phyloP scores from a whole-genome alignment of 2,888 invertebrate species.

The Torymus aiolomorphi region DNA sequence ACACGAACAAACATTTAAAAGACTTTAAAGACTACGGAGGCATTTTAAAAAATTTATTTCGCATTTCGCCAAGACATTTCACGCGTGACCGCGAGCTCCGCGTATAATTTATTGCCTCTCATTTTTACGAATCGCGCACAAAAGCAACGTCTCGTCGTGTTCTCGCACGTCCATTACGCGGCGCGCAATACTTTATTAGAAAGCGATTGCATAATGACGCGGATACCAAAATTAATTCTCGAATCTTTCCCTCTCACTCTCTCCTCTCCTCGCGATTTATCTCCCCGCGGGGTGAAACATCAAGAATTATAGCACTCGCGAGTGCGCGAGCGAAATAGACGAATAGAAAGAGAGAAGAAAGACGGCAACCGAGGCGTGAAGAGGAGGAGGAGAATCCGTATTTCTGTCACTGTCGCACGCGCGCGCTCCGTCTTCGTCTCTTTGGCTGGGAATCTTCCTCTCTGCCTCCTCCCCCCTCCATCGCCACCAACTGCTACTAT shows the following conservation, averaged over 20 bases:
- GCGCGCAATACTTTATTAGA: background rate
- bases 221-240: constrained; percentile 52
- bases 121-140: background rate
- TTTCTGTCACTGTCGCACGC: constrained; percentile 56
- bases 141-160: too few relatives aligned
- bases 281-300: constrained; percentile 34
- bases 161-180: too few relatives aligned
- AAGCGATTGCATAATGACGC: constrained; percentile 43
- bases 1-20: too few relatives aligned
- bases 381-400: constrained; percentile 52
- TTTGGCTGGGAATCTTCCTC: background rate
- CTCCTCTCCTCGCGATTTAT: constrained; percentile 41
- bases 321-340: constrained; percentile 2
- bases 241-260: background rate
- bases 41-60: too few relatives aligned
- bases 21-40: too few relatives aligned
- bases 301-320: constrained; percentile 42
- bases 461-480: background rate
- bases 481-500: background rate
- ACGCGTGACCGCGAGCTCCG: too few relatives aligned
- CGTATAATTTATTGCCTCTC: background rate
- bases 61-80: too few relatives aligned
- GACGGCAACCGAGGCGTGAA: constrained; percentile 37
- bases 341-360: constrained; percentile 9
- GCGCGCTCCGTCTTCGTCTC: constrained; percentile 34